phyloP scores from a whole-genome alignment of 2,113 vertebrate species.

The Mus spicilegus region DNA sequence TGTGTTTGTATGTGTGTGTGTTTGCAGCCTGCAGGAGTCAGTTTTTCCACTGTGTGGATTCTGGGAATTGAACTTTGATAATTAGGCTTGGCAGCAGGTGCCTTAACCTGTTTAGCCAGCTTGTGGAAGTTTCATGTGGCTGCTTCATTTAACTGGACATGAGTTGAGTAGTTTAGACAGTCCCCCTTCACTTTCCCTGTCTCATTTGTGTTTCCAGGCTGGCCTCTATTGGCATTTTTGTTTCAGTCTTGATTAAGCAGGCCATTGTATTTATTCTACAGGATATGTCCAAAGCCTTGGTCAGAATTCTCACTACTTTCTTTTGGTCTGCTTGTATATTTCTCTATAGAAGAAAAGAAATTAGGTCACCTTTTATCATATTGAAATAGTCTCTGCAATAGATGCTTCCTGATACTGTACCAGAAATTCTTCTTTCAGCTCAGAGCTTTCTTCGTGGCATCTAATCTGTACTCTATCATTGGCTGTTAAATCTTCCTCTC shows the following conservation, averaged over 20 bases:
- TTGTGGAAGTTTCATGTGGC: conserved; percentile 49
- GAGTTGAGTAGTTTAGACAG: background rate
- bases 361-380: background rate
- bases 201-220: conserved; percentile 12
- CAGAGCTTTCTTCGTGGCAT: conserved; percentile 15
- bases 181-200: background rate
- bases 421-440: conserved; percentile 29
- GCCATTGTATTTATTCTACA: background rate
- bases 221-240: conserved; percentile 10
- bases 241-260: conserved; percentile 1
- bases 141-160: background rate
- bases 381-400: conserved; percentile 18
- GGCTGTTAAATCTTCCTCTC: background rate
- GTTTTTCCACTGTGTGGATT: no score
- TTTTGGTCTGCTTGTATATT: conserved; percentile 33
- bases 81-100: background rate
- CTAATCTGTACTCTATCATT: background rate
- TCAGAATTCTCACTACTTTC: conserved; percentile 8
- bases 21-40: background rate
- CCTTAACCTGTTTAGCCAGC: background rate
- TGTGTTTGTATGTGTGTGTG: background rate
- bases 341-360: conserved; percentile 34
- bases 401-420: background rate
- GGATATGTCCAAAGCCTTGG: background rate
- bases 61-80: background rate